Conservation (phyloP, 2,113 vertebrate species). For the Ivindomyrus marchei region DNA sequence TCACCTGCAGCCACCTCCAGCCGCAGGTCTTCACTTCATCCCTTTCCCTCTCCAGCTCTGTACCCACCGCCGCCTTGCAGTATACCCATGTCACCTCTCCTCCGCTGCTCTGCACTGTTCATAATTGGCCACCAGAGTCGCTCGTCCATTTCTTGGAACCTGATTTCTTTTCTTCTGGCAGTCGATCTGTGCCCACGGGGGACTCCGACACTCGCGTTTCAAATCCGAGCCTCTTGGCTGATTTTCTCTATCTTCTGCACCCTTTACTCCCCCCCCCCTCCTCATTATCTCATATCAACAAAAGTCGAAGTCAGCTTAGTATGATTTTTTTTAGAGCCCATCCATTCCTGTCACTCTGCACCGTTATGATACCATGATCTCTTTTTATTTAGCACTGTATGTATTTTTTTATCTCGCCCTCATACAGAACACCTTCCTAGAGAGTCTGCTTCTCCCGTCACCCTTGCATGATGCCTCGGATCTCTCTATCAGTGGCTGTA, state of each 20-base stretch:
- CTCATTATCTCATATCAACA: constrained; percentile 4
- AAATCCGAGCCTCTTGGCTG: neutral
- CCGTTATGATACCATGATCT: neutral
- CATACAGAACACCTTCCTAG: neutral
- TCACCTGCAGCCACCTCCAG: neutral
- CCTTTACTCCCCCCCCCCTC: neutral
- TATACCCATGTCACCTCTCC: neutral
- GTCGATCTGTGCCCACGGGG: neutral
- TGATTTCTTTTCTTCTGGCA: neutral
- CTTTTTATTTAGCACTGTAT: neutral
- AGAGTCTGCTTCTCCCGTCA: neutral
- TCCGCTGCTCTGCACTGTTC: neutral
- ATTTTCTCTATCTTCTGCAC: neutral
- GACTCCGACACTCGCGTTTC: neutral
- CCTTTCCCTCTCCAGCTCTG: neutral
- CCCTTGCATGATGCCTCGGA: neutral
- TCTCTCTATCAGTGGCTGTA: neutral
- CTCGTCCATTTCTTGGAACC: neutral
- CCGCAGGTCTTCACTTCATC: neutral
- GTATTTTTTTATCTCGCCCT: neutral
- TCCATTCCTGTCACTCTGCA: neutral
- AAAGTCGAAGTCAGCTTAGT: neutral
- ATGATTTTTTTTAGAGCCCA: neutral
- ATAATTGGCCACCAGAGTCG: constrained; percentile 12
- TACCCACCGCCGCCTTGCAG: neutral